Conservation (phyloP, 2,888 invertebrate genomes). For the Drosophila prostipennis region DNA sequence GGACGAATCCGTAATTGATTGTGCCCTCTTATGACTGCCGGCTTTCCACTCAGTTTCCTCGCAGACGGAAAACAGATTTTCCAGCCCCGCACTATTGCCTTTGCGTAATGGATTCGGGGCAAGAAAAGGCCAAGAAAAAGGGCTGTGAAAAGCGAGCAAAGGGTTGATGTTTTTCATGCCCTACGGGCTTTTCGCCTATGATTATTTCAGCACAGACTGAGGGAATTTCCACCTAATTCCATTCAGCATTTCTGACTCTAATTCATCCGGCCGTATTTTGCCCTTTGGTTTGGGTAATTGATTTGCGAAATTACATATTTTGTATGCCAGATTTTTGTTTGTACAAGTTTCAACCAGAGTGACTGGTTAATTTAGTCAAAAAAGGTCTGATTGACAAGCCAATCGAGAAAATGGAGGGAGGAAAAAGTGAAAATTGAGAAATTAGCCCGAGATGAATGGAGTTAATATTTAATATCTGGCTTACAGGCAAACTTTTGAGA, state of each 20-base stretch:
- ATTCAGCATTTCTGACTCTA: constrained; percentile 12
- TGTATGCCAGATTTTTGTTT: constrained; percentile 24
- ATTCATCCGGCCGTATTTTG: background rate
- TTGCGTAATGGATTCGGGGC: constrained; percentile 17
- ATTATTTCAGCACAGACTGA: constrained; percentile 16
- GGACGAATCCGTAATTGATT: constrained; percentile 67
- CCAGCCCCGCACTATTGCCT: constrained; percentile 17
- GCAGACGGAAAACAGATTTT: constrained; percentile 33
- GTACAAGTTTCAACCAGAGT: constrained; percentile 7
- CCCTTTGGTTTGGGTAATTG: constrained; percentile 43
- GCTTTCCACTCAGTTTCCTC: constrained; percentile 45
- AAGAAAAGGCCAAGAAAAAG: constrained; percentile 40
- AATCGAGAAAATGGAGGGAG: background rate
- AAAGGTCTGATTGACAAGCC: constrained; percentile 14
- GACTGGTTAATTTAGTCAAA: constrained; percentile 33
- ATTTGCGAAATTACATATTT: constrained; percentile 46
- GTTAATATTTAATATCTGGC: constrained; percentile 17
- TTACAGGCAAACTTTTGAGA: background rate
- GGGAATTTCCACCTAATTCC: constrained; percentile 17
- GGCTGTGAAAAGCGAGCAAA: constrained; percentile 14
- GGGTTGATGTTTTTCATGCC: constrained; percentile 23
- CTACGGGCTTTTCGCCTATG: constrained; percentile 18
- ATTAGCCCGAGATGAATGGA: background rate
- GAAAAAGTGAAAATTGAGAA: constrained; percentile 8
- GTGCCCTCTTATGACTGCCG: constrained; percentile 46